Percentiles rank a stretch among this genome's conserved stretches.
Conservation (phyloP, 1,140 invertebrate genomes). For the Hycleus phaleratus region DNA sequence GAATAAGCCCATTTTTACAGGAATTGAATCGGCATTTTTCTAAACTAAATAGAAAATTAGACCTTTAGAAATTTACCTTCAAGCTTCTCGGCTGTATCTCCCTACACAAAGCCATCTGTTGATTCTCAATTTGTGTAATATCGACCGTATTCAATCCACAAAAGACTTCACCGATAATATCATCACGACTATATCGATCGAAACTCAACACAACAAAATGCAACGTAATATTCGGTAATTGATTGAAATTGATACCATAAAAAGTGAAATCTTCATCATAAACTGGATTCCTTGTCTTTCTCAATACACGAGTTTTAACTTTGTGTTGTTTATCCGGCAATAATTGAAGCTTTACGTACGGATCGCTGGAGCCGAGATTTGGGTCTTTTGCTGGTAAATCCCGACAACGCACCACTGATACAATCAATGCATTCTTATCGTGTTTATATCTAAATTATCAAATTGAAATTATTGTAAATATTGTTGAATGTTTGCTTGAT, state of each 20-base stretch:
- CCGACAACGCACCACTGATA: conserved; percentile 82
- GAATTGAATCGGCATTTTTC: too few relatives aligned
- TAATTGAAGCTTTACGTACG: conserved; percentile 90
- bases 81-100: conserved; percentile 81
- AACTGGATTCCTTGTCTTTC: conserved; percentile 85
- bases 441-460: conserved; percentile 61
- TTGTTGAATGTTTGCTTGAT: conserved; percentile 2
- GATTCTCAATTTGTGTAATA: conserved; percentile 68
- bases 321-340: conserved; percentile 92
- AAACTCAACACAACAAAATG: conserved; percentile 95
- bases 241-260: conserved; percentile 80
- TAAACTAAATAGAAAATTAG: too few relatives aligned
- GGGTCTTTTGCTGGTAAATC: conserved; percentile 74
- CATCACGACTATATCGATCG: conserved; percentile 92
- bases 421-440: conserved; percentile 82
- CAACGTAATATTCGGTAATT: conserved; percentile 77
- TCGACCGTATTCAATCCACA: conserved; percentile 73
- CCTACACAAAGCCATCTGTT: conserved; percentile 65
- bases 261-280: conserved; percentile 97
- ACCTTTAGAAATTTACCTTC: conserved; percentile 52
- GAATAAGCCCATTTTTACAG: too few relatives aligned
- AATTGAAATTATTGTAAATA: background rate
- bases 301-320: conserved; percentile 87
- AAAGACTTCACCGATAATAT: conserved; percentile 96
- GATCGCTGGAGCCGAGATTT: conserved; percentile 62